phyloP scores from a whole-genome alignment of 2,797 vertebrate genomes.

The Notolepis coatsorum region DNA sequence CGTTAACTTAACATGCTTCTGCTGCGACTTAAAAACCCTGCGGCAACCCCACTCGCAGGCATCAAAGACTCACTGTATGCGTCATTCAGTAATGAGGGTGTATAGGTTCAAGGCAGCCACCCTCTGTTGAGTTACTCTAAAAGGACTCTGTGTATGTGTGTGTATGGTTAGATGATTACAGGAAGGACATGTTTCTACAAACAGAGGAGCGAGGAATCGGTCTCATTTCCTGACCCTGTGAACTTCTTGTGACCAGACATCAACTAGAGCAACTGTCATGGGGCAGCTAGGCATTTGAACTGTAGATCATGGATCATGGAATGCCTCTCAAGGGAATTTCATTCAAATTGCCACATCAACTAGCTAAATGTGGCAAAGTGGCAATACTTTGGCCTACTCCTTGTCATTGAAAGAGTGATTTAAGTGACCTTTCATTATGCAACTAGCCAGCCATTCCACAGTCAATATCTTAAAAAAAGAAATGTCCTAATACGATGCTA shows the following conservation, averaged over 20 bases:
- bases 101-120: constrained; percentile 28
- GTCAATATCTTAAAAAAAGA: no score
- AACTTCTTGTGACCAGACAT: not conserved
- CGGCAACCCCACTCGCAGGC: constrained; percentile 10
- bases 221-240: constrained; percentile 36
- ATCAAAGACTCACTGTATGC: constrained; percentile 23
- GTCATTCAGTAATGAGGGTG: not conserved
- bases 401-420: not conserved
- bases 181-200: constrained; percentile 60
- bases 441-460: not conserved
- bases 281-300: not conserved
- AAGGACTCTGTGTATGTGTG: not conserved
- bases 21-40: constrained; percentile 30
- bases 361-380: no score
- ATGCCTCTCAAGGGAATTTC: not conserved
- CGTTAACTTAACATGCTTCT: no score
- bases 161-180: constrained; percentile 53
- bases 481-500: no score
- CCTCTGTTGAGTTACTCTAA: not conserved
- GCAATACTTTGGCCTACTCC: not conserved
- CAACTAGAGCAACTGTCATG: not conserved
- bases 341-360: not conserved
- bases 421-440: not conserved
- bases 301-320: not conserved
- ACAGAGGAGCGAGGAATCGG: constrained; percentile 40